A percentile compares a stretch with the other conserved stretches of the same genome.
phyloP scores from a whole-genome alignment of 2,888 invertebrate genomes.

The Nezara viridula region DNA sequence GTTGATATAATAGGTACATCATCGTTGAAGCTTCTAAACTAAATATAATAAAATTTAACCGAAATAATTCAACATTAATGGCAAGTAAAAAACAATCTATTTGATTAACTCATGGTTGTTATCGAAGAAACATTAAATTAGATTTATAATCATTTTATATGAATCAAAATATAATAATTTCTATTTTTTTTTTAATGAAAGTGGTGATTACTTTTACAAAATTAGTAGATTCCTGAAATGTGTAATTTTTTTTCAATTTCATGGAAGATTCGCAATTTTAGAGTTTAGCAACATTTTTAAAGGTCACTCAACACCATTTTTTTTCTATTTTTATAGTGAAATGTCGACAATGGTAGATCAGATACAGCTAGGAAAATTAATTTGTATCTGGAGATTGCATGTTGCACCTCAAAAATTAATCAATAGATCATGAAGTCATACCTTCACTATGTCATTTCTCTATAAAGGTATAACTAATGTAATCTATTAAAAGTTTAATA shows the following conservation, averaged over 20 bases:
- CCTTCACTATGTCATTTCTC: constrained; percentile 24
- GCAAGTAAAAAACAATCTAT: not conserved
- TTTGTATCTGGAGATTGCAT: constrained; percentile 23
- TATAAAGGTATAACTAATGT: constrained; percentile 22
- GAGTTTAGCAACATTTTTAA: not conserved
- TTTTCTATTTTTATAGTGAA: not conserved
- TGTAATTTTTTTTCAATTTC: not conserved
- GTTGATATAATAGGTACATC: not conserved
- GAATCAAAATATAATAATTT: not conserved
- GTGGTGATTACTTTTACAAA: not conserved
- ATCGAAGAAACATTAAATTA: not conserved
- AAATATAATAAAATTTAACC: not conserved
- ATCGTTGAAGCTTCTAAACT: not conserved
- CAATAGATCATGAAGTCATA: constrained; percentile 18
- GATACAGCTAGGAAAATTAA: constrained; percentile 46
- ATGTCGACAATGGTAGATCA: not conserved
- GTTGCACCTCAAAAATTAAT: not conserved
- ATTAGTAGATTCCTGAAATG: not conserved
- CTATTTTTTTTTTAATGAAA: not conserved
- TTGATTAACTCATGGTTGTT: not conserved
- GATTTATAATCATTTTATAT: too few species aligned
- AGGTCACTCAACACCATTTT: not conserved
- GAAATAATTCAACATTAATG: not conserved
- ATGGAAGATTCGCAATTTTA: not conserved
- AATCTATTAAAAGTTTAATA: not conserved